Conservation (phyloP, 1,140 invertebrate species). For the Lasaia peninsularis region DNA sequence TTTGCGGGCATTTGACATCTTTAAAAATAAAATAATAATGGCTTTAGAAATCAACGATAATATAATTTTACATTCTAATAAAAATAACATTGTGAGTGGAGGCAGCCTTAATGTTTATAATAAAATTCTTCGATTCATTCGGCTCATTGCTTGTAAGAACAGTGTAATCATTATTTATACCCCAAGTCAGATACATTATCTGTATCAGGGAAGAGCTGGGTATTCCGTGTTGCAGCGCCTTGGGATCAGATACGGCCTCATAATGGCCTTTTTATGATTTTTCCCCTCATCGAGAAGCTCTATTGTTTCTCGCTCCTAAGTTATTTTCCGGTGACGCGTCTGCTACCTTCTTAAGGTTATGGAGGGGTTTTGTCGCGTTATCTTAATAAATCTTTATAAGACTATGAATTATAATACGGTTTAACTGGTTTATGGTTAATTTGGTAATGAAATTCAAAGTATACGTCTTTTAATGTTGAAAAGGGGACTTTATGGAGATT, state of each 20-base stretch:
- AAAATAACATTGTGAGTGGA: background rate
- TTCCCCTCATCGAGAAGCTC: slow-evolving; percentile 21
- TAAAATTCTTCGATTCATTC: slow-evolving; percentile 7
- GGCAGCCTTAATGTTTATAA: slow-evolving; percentile 1
- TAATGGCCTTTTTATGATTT: slow-evolving; percentile 42
- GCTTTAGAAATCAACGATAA: too few species aligned
- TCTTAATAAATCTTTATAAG: background rate
- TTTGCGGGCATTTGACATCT: too few species aligned
- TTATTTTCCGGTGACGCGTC: background rate
- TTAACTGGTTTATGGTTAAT: too few species aligned
- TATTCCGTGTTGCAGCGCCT: slow-evolving; percentile 21
- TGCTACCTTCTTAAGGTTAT: slow-evolving; percentile 4
- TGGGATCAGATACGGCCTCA: slow-evolving; percentile 29
- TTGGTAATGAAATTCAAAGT: too few species aligned
- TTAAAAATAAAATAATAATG: too few species aligned
- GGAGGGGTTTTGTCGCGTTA: background rate
- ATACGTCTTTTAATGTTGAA: too few species aligned
- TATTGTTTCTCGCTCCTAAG: slow-evolving; percentile 17
- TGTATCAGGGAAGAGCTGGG: slow-evolving; percentile 10
- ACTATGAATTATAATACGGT: too few species aligned
- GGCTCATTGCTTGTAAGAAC: background rate
- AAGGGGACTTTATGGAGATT: too few species aligned
- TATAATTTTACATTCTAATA: background rate
- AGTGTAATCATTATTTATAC: slow-evolving; percentile 7
- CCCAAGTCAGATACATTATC: slow-evolving; percentile 17